A percentile compares a stretch with the other conserved stretches of the same genome.
Evolutionary conservation across 2,113 vertebrate species (phyloP).

Genomic region (Glareola pratincola): DNA sequence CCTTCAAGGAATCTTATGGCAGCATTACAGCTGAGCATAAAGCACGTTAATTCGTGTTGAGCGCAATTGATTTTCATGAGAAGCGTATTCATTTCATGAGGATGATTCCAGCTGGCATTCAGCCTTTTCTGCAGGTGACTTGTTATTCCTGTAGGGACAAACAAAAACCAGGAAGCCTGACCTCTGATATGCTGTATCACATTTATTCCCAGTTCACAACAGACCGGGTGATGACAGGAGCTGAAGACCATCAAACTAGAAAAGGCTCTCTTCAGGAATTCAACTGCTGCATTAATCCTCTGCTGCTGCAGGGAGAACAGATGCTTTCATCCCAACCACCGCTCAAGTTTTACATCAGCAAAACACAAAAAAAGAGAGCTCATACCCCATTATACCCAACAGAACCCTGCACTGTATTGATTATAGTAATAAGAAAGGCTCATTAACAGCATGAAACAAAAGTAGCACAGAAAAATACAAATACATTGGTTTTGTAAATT

Average conservation of each 20-base stretch:
- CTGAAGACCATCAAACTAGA: neutral
- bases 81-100: neutral
- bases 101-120: neutral
- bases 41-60: neutral
- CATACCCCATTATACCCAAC: neutral
- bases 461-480: neutral
- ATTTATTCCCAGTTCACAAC: neutral
- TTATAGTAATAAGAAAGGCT: neutral
- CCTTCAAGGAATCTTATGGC: neutral
- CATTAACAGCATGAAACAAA: neutral
- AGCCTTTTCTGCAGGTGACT: neutral
- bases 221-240: neutral
- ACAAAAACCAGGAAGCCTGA: neutral
- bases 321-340: neutral
- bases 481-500: neutral
- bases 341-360: neutral
- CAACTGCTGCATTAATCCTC: neutral
- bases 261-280: neutral
- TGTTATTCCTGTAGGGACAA: neutral
- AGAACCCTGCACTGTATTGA: neutral
- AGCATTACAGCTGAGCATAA: neutral
- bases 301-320: neutral
- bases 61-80: neutral
- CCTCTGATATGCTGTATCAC: neutral
- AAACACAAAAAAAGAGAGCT: neutral